Base-by-base conservation (phyloP, 2,797 vertebrate species). In the Enteromius afrohamiltoni region DNA sequence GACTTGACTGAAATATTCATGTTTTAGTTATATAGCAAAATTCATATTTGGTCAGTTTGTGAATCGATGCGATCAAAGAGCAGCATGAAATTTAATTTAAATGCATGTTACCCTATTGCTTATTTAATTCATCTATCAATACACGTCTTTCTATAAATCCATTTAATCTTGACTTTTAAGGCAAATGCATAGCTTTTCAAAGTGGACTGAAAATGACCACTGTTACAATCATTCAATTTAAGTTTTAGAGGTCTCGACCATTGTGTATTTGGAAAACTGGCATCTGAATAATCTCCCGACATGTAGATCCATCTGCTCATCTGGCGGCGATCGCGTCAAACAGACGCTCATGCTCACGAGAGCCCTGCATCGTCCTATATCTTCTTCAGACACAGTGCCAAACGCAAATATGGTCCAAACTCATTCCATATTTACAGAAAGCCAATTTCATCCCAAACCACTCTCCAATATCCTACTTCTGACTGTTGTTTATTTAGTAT, bases 301-400 rank as follows among this genome's bases (percentile, higher is more conserved):
- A 68, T n/a, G 69, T 62, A 49, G 40, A 49, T 83, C 85, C 82
- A 86, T 86, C 85, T 88, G 87, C 55, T 69, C 26, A 29, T 26
- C 85, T 83, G 83, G 87, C 65, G 21, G 31, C 21, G 19, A 53
- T 55, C 55, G 42, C 37, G 67, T 79, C 40, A 76, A 77, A 53
- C 62, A 78, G 51, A 85, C 79, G 29, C 49, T 19, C 79, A 78
- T 64, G 62, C 73, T 80, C 71, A 80, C 29, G 11, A 42, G 49
- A 73, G 53, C 51, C 49, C 31, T 67, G 45, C 17, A 73, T 4
- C 19, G 4, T 17, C 21, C 19, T 40, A 75, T 75, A 70, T 70
- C 14, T 47, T 42, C 69, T 60, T 14, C 1, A 8, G 17, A 81
- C 42, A 68, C 71, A n/a, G 60, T 34, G 71, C 62, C 71, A 82